Evolutionary conservation across 2,113 vertebrate species (phyloP).

Genomic region (Echinops telfairi): DNA sequence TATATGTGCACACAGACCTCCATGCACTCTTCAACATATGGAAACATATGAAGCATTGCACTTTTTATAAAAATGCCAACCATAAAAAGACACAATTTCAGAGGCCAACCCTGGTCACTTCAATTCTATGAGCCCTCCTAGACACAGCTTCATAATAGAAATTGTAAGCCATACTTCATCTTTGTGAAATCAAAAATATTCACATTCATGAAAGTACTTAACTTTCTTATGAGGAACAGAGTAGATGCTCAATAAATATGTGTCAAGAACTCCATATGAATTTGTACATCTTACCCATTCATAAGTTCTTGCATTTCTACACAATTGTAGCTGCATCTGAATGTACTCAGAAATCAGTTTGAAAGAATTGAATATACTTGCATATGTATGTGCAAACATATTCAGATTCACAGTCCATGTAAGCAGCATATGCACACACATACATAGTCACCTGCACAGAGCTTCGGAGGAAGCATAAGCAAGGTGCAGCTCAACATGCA

Average conservation of each 20-base stretch:
- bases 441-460: neutral
- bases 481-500: neutral
- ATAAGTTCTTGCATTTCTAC: neutral
- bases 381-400: neutral
- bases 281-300: neutral
- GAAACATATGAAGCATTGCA: too few relatives aligned
- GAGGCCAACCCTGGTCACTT: neutral
- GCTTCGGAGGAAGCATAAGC: neutral
- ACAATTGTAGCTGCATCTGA: neutral
- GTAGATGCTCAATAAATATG: neutral
- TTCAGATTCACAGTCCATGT: neutral
- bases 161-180: neutral
- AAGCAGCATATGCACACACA: neutral
- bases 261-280: neutral
- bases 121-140: neutral
- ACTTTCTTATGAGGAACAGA: neutral
- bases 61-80: neutral
- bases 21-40: neutral
- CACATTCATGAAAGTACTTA: neutral
- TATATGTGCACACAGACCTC: neutral
- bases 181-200: conserved; percentile 4
- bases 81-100: neutral
- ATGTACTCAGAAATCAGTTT: neutral
- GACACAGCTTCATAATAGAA: conserved; percentile 40
- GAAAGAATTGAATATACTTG: neutral